Evolutionary conservation across 2,113 vertebrate species (phyloP), one percentile per base, ranked within the genome.

Genomic region (Neodon shergylaensis): DNA sequence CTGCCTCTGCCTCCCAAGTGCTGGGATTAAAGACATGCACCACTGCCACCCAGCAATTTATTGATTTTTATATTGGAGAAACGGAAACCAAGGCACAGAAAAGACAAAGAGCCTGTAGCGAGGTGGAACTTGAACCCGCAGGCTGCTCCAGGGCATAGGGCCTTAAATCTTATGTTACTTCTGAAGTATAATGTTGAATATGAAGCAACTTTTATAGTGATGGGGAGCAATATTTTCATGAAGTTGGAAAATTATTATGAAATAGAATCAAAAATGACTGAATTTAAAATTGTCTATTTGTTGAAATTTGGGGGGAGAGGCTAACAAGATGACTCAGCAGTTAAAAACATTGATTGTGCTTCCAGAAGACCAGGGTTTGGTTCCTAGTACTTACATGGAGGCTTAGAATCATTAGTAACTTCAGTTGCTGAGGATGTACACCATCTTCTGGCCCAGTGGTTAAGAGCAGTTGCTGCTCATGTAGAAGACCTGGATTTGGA

Each of bases 261-360:
- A 74, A 93, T 63, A 95, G 95, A 83, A 92, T 88, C 89, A 95
- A n/a, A 81, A 93, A 94, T 39, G 91, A 63, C n/a, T 26, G 52
- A 95, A 92, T 88, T 95, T 52, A 94, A 95, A 95, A 79, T 96
- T 52, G 21, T 85, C 13, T n/a, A 36, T 86, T 47, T 79, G 58
- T 82, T 61, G 79, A n/a, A 22, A 9, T 39, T 83, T 63, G 81
- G 24, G 19, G 19, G 58, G 19, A 21, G 19, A 19, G n/a, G 81
- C 58, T 42, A 26, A 26, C 42, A 7, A 83, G n/a, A 42, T 83
- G 81, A 14, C 24, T 63, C 58, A 31, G 26, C n/a, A 83, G n/a
- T 63, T 44, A 63, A 42, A 12, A 83, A 19, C n/a, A 31, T 5
- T 65, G n/a, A 8, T 24, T 7, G 16, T 10, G 7, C 16, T 84